A percentile compares a stretch with the other conserved stretches of the same genome.
phyloP scores from a whole-genome alignment of 2,888 invertebrate species.

The Deladenus siricidicola region DNA sequence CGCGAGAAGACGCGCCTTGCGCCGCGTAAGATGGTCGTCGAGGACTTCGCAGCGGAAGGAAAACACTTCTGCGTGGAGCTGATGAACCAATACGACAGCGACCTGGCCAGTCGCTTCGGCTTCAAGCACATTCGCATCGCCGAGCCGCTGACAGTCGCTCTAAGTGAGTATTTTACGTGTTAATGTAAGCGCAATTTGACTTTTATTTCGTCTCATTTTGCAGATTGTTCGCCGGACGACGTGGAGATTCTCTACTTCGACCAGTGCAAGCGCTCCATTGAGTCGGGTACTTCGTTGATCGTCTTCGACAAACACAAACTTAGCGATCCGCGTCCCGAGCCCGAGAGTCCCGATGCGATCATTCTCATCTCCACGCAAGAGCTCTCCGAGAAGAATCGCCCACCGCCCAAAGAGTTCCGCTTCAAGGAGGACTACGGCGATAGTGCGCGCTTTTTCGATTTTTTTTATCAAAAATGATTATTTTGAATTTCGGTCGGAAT shows the following conservation, averaged over 20 bases:
- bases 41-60: background rate
- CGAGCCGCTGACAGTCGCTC: background rate
- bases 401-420: background rate
- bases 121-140: background rate
- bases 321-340: background rate
- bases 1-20: background rate
- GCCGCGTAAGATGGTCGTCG: background rate
- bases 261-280: background rate
- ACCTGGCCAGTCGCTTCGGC: background rate
- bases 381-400: background rate
- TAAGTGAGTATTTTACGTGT: background rate
- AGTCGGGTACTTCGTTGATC: background rate
- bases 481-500: background rate
- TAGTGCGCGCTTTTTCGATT: background rate
- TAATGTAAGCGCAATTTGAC: background rate
- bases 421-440: background rate
- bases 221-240: background rate
- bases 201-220: background rate
- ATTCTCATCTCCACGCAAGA: constrained; percentile 1
- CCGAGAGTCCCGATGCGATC: background rate
- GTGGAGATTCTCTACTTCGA: background rate
- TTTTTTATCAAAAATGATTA: background rate
- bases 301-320: background rate
- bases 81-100: background rate
- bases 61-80: background rate